These are phyloP conservation scores for Heteronetta atricapilla DNA, from an alignment of 2,113 vertebrate genomes.

Conservation along the genomic window DNA sequence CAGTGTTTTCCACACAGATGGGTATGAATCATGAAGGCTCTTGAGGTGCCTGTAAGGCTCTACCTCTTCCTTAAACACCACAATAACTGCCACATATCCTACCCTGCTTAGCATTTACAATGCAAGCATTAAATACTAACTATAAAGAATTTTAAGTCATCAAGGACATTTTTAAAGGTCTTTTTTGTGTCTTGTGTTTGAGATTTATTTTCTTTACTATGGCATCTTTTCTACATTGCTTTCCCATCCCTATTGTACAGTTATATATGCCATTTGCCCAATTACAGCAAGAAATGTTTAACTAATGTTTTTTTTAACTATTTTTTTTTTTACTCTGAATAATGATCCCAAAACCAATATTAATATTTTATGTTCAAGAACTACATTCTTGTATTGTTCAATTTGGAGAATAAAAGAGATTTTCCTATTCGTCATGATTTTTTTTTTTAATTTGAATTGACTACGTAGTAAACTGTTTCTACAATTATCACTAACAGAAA, in stretches of 20 bases:
- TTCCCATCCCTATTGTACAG: neutral
- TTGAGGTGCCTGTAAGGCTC: neutral
- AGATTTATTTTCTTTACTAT: neutral
- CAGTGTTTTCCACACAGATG: neutral
- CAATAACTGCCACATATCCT: neutral
- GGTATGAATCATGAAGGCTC: accelerated
- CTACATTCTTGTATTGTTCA: neutral
- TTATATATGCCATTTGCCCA: neutral
- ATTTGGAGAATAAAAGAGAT: neutral
- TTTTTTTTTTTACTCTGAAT: neutral
- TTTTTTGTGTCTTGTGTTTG: neutral
- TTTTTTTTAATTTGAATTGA: neutral
- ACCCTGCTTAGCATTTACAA: neutral
- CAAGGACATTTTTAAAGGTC: neutral
- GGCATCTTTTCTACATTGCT: neutral
- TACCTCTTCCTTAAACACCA: neutral
- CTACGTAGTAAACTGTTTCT: neutral
- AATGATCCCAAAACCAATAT: neutral
- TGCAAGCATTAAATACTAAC: neutral
- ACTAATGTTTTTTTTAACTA: neutral
- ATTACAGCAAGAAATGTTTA: neutral
- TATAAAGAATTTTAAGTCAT: neutral
- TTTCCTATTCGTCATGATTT: neutral
- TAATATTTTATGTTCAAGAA: neutral
- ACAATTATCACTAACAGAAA: neutral